These are phyloP conservation scores for Bellardia pandia DNA, from an alignment of 2,888 invertebrate genomes.

Conservation along the genomic window DNA sequence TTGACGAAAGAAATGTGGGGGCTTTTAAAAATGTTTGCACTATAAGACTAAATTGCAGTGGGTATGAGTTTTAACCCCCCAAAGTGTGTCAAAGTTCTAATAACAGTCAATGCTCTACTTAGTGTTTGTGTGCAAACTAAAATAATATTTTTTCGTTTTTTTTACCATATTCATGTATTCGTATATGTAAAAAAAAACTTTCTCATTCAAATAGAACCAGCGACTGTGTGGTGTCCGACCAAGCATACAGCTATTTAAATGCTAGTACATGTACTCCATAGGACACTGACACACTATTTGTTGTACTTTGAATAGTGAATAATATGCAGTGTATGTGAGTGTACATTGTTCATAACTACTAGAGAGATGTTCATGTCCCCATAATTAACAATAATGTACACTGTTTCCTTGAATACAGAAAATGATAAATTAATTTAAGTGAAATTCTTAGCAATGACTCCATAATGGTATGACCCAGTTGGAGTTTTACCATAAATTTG, in stretches of 20 bases:
- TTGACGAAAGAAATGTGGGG: background rate
- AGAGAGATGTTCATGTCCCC: conserved; percentile 59
- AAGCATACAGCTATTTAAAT: conserved; percentile 56
- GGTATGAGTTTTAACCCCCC: conserved; percentile 48
- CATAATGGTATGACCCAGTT: conserved; percentile 38
- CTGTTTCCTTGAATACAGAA: conserved; percentile 55
- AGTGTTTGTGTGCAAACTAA: conserved; percentile 57
- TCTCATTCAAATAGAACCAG: conserved; percentile 27
- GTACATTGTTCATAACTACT: conserved; percentile 33
- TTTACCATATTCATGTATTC: background rate
- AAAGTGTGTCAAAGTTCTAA: conserved; percentile 75
- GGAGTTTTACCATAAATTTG: conserved; percentile 21
- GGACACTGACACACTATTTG: conserved; percentile 53
- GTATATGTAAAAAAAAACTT: conserved; percentile 29
- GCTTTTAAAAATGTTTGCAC: conserved; percentile 4
- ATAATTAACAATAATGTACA: conserved; percentile 65
- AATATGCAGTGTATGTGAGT: conserved; percentile 24
- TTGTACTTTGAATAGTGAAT: background rate
- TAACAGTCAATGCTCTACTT: conserved; percentile 73
- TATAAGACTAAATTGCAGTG: conserved; percentile 29
- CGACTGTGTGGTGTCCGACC: conserved; percentile 25
- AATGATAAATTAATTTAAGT: conserved; percentile 13
- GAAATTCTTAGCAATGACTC: conserved; percentile 30
- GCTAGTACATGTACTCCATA: conserved; percentile 45
- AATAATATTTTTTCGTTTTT: conserved; percentile 51